Percentiles rank a stretch among this genome's conserved stretches.
Conservation (phyloP, 2,888 invertebrate genomes). For the Shargacucullia verbasci region DNA sequence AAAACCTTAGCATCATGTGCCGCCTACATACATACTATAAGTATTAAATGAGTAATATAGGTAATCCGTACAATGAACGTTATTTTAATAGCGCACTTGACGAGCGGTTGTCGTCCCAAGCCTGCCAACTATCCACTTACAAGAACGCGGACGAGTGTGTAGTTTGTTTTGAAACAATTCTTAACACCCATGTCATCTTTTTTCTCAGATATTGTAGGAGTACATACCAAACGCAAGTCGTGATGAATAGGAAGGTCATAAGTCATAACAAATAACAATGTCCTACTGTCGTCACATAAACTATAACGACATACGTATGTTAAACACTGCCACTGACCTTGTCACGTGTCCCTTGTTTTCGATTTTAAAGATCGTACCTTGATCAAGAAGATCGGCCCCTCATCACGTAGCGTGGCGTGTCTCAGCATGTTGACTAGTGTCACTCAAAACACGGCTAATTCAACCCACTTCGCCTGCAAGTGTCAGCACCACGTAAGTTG, state of each 20-base stretch:
- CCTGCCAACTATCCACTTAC: neutral
- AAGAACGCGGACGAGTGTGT: neutral
- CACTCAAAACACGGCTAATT: neutral
- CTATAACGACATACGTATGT: conserved; percentile 1
- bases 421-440: conserved; percentile 22
- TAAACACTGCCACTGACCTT: conserved; percentile 18
- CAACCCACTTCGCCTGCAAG: neutral
- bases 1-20: conserved; percentile 7
- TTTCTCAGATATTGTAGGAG: neutral
- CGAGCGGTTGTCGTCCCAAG: neutral
- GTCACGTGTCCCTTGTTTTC: neutral
- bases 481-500: neutral
- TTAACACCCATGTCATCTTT: neutral
- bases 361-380: conserved; percentile 41
- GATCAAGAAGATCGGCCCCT: conserved; percentile 47
- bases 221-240: neutral
- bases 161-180: neutral
- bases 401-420: conserved; percentile 20
- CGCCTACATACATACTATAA: neutral
- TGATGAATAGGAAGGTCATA: conserved; percentile 4
- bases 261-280: conserved; percentile 9
- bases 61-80: neutral
- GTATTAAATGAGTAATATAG: conserved; percentile 15
- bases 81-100: conserved; percentile 6
- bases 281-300: neutral